Evolutionary conservation across 2,888 invertebrate genomes (phyloP), one percentile per base, ranked within the genome.

Genomic region (Apoderus coryli): DNA sequence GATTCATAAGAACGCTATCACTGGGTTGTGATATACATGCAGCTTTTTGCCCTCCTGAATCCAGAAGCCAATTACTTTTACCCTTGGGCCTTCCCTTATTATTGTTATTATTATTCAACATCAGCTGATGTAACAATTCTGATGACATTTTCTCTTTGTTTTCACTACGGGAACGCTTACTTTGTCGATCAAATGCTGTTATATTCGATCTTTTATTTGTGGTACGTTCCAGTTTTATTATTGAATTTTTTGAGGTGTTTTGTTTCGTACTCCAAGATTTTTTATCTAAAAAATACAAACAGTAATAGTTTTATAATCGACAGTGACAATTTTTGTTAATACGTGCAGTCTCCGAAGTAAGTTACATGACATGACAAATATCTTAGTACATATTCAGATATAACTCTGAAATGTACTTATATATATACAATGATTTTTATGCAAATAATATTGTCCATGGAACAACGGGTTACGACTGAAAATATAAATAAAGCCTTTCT

Each of bases 1-100:
- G 75, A 66, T 92, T 92, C 77, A 88, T 84, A 52, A 92, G 73
- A 54, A 92, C 90, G 59, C 81, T 80, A 44, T 74, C 76, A 32
- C 73, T 74, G 34, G 67, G 69, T 38, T 67, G 65, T 33, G 54
- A 57, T 38, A 52, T 52, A 37, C 57, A 56, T 4, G 56, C 52
- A 9, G 56, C 56, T 39, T 57, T 56, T 34, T 55, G 52, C 3
- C 51, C 47, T 7, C 53, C 49, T 10, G 50, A 46, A 45, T 55
- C 54, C 30, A 54, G 32, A 38, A 54, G 41, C 57, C 59, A 60
- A 41, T 50, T 52, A 24, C 43, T 48, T 37, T 56, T 53, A 15
- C 47, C 50, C 43, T 56, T 58, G 10, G 55, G 47, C 16, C 53
- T 47, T 2, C 53, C 53, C 33, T 51, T 38, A 31, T 44, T 44